A percentile compares a stretch with the other conserved stretches of the same genome.
phyloP scores from a whole-genome alignment of 2,888 invertebrate species.

The Macaria notata region DNA sequence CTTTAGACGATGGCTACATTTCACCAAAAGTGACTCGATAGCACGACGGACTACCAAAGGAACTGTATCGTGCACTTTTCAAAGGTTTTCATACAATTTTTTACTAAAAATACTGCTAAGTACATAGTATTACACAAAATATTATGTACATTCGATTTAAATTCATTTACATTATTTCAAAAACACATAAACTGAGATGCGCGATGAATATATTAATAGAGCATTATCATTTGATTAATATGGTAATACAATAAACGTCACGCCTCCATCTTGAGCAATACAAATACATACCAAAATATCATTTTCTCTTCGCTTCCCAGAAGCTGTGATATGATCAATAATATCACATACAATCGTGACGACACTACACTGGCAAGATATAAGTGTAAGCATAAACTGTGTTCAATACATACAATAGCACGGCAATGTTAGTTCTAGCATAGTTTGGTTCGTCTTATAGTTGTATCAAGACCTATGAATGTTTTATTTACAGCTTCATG shows the following conservation, averaged over 20 bases:
- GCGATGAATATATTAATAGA: constrained; percentile 56
- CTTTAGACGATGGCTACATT: constrained; percentile 41
- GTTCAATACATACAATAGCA: constrained; percentile 20
- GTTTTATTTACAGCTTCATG: not conserved
- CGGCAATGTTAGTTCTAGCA: constrained; percentile 17
- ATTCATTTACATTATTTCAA: constrained; percentile 38
- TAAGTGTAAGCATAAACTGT: constrained; percentile 19
- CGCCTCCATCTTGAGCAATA: constrained; percentile 73
- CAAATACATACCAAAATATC: constrained; percentile 75
- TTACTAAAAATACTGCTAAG: constrained; percentile 51
- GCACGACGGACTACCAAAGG: constrained; percentile 78
- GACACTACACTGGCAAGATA: constrained; percentile 23
- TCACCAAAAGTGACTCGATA: constrained; percentile 65
- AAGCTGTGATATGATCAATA: constrained; percentile 75
- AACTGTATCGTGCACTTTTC: constrained; percentile 79
- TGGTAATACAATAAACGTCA: constrained; percentile 54
- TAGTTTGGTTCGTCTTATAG: not conserved
- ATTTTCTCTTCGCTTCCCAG: constrained; percentile 57
- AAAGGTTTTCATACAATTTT: constrained; percentile 71
- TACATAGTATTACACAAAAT: constrained; percentile 55
- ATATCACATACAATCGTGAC: constrained; percentile 59
- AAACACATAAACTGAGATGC: constrained; percentile 37
- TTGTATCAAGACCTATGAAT: not conserved
- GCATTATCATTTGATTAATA: constrained; percentile 49
- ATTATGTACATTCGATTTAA: constrained; percentile 49